A percentile compares a stretch with the other conserved stretches of the same genome.
Conservation (phyloP, 2,888 invertebrate species). For the Acrobasis suavella region DNA sequence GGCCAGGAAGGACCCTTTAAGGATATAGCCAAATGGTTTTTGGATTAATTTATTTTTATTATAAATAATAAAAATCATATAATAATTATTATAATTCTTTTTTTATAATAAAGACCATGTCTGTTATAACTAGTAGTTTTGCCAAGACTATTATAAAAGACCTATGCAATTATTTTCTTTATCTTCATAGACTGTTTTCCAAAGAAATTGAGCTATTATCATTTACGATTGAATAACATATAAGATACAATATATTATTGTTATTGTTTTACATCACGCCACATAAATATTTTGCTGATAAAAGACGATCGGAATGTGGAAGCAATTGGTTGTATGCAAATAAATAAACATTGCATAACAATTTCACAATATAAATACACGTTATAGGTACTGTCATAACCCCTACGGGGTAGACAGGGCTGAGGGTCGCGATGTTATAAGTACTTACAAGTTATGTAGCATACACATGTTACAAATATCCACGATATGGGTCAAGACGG, state of each 20-base stretch:
- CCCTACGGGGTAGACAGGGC: too few relatives aligned
- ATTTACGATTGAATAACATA: background rate
- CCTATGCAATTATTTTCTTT: too few relatives aligned
- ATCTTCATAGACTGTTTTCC: background rate
- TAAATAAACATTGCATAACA: constrained; percentile 54
- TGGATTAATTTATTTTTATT: too few relatives aligned
- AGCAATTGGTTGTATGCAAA: constrained; percentile 47
- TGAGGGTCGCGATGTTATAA: background rate
- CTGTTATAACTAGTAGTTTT: too few relatives aligned
- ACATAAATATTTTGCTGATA: constrained; percentile 68
- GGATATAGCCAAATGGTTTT: too few relatives aligned
- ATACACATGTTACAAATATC: constrained; percentile 25
- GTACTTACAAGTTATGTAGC: background rate
- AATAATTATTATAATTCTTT: too few relatives aligned
- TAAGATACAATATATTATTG: constrained; percentile 39
- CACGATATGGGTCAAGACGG: background rate
- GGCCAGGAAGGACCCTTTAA: too few relatives aligned
- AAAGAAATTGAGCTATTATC: background rate
- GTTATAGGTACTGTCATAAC: too few relatives aligned
- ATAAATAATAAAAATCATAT: too few relatives aligned
- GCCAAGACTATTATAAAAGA: too few relatives aligned
- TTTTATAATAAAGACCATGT: too few relatives aligned
- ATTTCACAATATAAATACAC: constrained; percentile 38
- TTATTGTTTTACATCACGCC: constrained; percentile 54
- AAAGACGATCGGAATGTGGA: constrained; percentile 71